Conservation (phyloP, 2,113 vertebrate species). For the Ceyx cyanopectus region DNA sequence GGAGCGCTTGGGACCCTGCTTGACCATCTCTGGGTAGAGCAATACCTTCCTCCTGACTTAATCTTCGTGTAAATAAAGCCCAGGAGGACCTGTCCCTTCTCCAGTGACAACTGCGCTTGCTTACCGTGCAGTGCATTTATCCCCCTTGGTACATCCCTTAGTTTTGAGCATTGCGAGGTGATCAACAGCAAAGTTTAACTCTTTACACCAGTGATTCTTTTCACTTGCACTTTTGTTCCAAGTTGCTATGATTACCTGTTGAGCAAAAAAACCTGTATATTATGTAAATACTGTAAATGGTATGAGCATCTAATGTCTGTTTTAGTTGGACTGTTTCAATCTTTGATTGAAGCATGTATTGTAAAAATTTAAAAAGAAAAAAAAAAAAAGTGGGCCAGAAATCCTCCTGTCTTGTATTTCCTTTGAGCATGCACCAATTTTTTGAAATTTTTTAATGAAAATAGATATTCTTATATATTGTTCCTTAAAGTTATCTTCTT, state of each 20-base stretch:
- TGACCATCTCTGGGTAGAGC: not conserved
- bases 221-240: slow-evolving; percentile 50
- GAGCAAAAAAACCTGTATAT: slow-evolving; percentile 30
- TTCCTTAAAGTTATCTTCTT: not conserved
- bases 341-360: slow-evolving; percentile 61
- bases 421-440: not conserved
- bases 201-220: not conserved
- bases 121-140: not conserved
- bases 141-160: not conserved
- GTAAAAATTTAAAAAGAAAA: not conserved
- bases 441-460: not conserved
- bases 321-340: slow-evolving; percentile 53
- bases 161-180: not conserved
- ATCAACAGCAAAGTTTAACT: not conserved
- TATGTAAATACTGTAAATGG: slow-evolving; percentile 63
- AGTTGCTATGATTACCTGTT: slow-evolving; percentile 1
- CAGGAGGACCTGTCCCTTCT: not conserved
- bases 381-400: slow-evolving; percentile 66
- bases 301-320: slow-evolving; percentile 1
- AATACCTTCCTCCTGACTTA: not conserved
- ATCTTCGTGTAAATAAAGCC: not conserved
- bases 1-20: not conserved
- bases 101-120: not conserved
- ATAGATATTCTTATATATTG: not conserved
- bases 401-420: not conserved